Conservation (phyloP, 1,140 invertebrate species). For the Drosophila mojavensis region DNA sequence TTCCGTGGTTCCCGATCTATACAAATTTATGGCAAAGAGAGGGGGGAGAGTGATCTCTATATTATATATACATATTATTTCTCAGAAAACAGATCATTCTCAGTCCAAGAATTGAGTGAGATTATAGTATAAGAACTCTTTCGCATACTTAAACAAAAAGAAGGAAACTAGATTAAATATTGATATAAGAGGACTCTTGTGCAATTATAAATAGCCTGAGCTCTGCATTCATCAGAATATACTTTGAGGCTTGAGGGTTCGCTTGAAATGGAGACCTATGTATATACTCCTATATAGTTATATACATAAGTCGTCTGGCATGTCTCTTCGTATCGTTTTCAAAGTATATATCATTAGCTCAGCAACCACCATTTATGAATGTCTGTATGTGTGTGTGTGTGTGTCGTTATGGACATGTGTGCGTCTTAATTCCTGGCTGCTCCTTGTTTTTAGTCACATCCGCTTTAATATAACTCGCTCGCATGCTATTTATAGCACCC, state of each 20-base stretch:
- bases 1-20: too few relatives aligned
- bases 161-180: too few relatives aligned
- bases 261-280: background rate
- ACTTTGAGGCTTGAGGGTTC: background rate
- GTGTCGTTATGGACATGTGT: background rate
- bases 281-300: background rate
- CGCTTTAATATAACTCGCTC: conserved; percentile 51
- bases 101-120: too few relatives aligned
- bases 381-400: background rate
- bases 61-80: too few relatives aligned
- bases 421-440: conserved; percentile 18
- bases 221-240: too few relatives aligned
- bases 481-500: conserved; percentile 59
- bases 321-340: conserved; percentile 10
- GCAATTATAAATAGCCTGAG: too few relatives aligned
- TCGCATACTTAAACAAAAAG: too few relatives aligned
- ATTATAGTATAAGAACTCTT: too few relatives aligned
- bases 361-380: conserved; percentile 18
- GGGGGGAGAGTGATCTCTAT: too few relatives aligned
- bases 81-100: too few relatives aligned
- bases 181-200: too few relatives aligned
- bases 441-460: conserved; percentile 48
- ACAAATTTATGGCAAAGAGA: too few relatives aligned
- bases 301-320: background rate
- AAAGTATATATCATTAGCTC: conserved; percentile 11